These are phyloP conservation scores for Napeogenes sylphis DNA, from an alignment of 2,888 invertebrate species.

Conservation along the genomic window DNA sequence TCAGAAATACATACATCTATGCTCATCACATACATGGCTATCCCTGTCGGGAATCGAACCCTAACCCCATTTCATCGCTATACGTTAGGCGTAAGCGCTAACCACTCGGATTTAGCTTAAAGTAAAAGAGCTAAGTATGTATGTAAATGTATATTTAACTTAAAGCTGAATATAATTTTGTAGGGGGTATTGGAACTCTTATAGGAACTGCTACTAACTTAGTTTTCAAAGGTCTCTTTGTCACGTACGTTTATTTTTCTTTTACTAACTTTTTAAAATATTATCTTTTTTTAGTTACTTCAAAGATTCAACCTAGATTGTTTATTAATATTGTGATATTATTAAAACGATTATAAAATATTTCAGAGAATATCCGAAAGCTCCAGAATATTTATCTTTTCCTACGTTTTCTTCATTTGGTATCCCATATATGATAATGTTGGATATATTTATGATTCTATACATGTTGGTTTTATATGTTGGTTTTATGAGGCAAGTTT, in stretches of 20 bases:
- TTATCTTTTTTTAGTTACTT: too few relatives aligned
- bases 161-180: constrained; percentile 12
- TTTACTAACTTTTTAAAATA: not conserved
- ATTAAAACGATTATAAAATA: not conserved
- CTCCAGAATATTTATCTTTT: constrained; percentile 67
- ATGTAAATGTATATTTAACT: too few relatives aligned
- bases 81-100: too few relatives aligned
- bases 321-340: not conserved
- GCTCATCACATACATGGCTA: too few relatives aligned
- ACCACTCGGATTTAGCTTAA: too few relatives aligned
- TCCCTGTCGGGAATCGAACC: too few relatives aligned
- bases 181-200: constrained; percentile 84
- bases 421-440: constrained; percentile 41
- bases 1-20: too few relatives aligned
- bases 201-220: constrained; percentile 87
- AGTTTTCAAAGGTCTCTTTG: constrained; percentile 85
- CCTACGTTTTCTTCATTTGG: constrained; percentile 48
- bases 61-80: too few relatives aligned
- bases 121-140: too few relatives aligned
- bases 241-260: constrained; percentile 61
- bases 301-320: too few relatives aligned
- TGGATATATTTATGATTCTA: constrained; percentile 36
- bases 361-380: constrained; percentile 73
- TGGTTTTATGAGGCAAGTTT: constrained; percentile 45
- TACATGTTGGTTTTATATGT: constrained; percentile 48